A percentile compares a stretch with the other conserved stretches of the same genome.
Conservation (phyloP, 2,888 invertebrate species). For the Punctoribates punctum region DNA sequence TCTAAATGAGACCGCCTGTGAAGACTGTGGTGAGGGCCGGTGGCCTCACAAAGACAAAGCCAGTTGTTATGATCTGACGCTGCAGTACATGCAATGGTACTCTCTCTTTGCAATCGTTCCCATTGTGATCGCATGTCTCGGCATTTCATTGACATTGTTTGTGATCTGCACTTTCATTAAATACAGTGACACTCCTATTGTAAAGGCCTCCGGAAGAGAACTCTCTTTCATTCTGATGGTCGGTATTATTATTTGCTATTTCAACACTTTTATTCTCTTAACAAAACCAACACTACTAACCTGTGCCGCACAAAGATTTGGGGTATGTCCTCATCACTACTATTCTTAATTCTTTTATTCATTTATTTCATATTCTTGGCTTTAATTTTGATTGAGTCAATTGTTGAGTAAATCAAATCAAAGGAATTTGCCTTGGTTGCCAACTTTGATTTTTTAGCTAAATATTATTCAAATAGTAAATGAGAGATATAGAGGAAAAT, state of each 20-base stretch:
- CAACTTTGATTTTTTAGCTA: too few relatives aligned
- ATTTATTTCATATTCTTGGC: too few relatives aligned
- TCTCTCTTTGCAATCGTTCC: slow-evolving; percentile 64
- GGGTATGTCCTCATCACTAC: slow-evolving; percentile 51
- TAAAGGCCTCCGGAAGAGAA: slow-evolving; percentile 63
- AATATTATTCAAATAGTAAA: too few relatives aligned
- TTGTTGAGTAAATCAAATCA: too few relatives aligned
- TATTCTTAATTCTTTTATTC: background rate
- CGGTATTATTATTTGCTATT: slow-evolving; percentile 63
- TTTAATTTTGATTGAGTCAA: background rate
- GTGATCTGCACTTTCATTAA: slow-evolving; percentile 63
- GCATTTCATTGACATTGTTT: slow-evolving; percentile 61
- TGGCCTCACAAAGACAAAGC: slow-evolving; percentile 64
- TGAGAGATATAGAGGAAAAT: background rate
- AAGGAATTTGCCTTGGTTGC: too few relatives aligned
- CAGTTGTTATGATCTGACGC: slow-evolving; percentile 62
- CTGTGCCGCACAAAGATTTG: slow-evolving; percentile 63
- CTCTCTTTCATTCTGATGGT: slow-evolving; percentile 63
- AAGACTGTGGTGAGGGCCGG: slow-evolving; percentile 62
- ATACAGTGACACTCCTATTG: slow-evolving; percentile 65
- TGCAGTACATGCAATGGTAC: slow-evolving; percentile 65
- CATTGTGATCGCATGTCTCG: slow-evolving; percentile 62
- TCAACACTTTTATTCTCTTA: slow-evolving; percentile 63
- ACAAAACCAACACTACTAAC: slow-evolving; percentile 60
- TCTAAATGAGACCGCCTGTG: slow-evolving; percentile 64